phyloP scores from a whole-genome alignment of 1,140 invertebrate genomes.

The Bombus breviceps region DNA sequence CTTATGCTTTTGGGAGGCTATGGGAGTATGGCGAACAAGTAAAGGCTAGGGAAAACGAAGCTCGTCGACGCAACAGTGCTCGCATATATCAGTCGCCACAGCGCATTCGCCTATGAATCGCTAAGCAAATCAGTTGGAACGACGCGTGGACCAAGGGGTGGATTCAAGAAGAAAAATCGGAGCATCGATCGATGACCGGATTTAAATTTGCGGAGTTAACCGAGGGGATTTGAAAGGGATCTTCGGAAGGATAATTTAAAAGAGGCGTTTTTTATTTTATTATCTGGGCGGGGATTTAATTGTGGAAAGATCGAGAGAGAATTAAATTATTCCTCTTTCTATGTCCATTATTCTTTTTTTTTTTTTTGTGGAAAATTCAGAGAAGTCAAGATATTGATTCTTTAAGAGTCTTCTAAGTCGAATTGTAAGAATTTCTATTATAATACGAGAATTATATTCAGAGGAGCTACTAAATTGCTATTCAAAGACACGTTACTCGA shows the following conservation, averaged over 20 bases:
- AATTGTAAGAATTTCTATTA: background rate
- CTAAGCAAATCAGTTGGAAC: slow-evolving; percentile 33
- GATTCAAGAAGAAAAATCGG: background rate
- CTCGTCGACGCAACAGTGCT: slow-evolving; percentile 59
- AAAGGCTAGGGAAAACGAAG: slow-evolving; percentile 9
- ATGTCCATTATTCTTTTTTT: background rate
- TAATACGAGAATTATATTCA: background rate
- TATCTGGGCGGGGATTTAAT: background rate
- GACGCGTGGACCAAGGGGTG: background rate
- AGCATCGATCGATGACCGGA: background rate
- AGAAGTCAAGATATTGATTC: background rate
- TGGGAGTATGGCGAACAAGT: background rate
- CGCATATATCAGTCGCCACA: slow-evolving; percentile 54
- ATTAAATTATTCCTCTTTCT: background rate
- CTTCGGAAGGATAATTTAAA: background rate
- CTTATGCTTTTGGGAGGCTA: slow-evolving; percentile 31
- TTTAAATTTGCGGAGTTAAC: slow-evolving; percentile 9
- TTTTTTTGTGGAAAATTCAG: background rate
- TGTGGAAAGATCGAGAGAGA: background rate
- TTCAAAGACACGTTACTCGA: background rate
- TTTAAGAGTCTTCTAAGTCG: background rate
- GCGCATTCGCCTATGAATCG: slow-evolving; percentile 41
- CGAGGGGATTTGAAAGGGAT: background rate
- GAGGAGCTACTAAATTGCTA: background rate
- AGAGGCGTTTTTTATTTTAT: background rate